A percentile compares a stretch with the other conserved stretches of the same genome.
Conservation (phyloP, 2,888 invertebrate species). For the Orthosia cruda region DNA sequence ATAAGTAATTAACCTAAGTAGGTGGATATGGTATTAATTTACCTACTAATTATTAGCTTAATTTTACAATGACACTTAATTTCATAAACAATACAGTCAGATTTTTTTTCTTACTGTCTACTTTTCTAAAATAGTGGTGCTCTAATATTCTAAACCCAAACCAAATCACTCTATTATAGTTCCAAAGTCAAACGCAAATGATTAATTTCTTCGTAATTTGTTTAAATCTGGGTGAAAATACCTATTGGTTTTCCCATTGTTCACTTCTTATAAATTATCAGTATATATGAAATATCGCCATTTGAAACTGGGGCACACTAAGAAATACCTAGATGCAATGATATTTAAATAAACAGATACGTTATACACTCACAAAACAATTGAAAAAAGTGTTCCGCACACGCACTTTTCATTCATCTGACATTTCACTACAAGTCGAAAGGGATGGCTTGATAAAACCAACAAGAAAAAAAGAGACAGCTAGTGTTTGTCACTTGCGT, state of each 20-base stretch:
- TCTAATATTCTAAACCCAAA: neutral
- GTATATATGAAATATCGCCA: conserved; percentile 4
- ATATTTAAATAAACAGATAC: too few relatives aligned
- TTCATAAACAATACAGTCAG: neutral
- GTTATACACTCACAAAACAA: too few relatives aligned
- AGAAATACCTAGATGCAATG: neutral
- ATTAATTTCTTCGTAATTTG: neutral
- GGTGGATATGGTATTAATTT: neutral
- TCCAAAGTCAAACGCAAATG: neutral
- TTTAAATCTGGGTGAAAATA: conserved; percentile 1
- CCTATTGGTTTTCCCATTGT: conserved; percentile 39
- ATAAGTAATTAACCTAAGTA: conserved; percentile 41
- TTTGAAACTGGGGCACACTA: conserved; percentile 35
- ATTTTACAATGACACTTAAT: neutral
- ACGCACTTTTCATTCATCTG: too few relatives aligned
- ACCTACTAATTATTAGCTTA: neutral
- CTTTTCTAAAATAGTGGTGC: neutral
- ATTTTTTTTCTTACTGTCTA: too few relatives aligned
- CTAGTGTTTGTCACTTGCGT: too few relatives aligned
- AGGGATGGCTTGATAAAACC: too few relatives aligned
- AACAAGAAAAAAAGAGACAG: too few relatives aligned
- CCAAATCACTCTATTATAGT: neutral
- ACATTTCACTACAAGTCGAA: too few relatives aligned
- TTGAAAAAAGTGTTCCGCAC: too few relatives aligned
- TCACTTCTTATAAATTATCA: neutral